phyloP scores from a whole-genome alignment of 2,888 invertebrate species.

The Homarus gammarus region DNA sequence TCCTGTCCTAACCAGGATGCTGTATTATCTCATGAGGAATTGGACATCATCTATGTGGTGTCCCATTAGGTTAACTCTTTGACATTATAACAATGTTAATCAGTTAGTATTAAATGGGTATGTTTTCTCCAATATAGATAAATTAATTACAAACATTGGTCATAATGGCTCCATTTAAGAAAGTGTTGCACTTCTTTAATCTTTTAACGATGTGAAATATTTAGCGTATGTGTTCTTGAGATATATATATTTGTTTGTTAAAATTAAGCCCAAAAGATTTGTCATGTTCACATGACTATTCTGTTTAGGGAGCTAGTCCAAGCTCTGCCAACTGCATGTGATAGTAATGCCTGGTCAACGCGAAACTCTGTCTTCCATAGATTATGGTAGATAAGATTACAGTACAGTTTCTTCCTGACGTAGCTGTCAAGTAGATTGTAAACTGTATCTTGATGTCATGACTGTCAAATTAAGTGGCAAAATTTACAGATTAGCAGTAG shows the following conservation, averaged over 20 bases:
- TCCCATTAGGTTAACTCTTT: too few relatives aligned
- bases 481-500: not conserved
- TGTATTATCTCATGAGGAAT: too few relatives aligned
- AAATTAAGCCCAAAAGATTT: not conserved
- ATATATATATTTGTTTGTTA: conserved; percentile 12
- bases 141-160: too few relatives aligned
- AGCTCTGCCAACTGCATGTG: conserved; percentile 63
- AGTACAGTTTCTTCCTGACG: conserved; percentile 30
- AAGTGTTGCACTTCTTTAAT: not conserved
- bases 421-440: conserved; percentile 33
- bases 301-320: conserved; percentile 13
- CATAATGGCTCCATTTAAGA: not conserved
- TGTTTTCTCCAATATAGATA: too few relatives aligned
- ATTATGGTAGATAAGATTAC: conserved; percentile 62
- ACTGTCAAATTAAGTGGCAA: not conserved
- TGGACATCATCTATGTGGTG: too few relatives aligned
- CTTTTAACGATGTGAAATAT: not conserved
- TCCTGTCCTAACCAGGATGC: too few relatives aligned
- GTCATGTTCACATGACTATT: conserved; percentile 31
- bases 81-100: too few relatives aligned
- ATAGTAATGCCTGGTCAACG: conserved; percentile 68
- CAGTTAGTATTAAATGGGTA: too few relatives aligned
- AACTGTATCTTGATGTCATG: conserved; percentile 22
- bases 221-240: not conserved
- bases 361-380: conserved; percentile 68